Percentiles rank a stretch among this genome's conserved stretches.
Evolutionary conservation across 92 coral and sea anemone species (phyloP).

Genomic region (Plumapathes pennacea): DNA sequence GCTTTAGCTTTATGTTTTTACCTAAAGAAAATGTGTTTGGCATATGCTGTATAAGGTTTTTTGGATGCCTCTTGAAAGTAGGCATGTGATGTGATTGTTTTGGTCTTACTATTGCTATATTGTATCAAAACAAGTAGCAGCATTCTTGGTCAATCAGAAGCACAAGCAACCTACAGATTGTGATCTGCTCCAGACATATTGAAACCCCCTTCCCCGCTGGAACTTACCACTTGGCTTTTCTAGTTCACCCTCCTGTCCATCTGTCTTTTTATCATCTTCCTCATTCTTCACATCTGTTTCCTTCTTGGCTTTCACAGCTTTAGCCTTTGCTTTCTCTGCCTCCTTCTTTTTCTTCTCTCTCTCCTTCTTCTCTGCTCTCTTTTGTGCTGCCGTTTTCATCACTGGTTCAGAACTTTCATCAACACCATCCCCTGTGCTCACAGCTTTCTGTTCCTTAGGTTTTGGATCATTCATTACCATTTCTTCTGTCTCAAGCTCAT

Average conservation of each 20-base stretch:
- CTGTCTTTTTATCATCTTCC: conserved; percentile 3
- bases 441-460: conserved; percentile 26
- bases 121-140: too few species aligned
- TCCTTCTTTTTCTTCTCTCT: conserved; percentile 94
- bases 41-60: too few species aligned
- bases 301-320: conserved; percentile 54
- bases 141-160: too few species aligned
- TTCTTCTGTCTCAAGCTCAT: conserved; percentile 45
- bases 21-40: too few species aligned
- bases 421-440: conserved; percentile 4
- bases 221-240: neutral
- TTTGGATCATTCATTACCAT: conserved; percentile 27
- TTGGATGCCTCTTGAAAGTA: too few species aligned
- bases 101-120: too few species aligned
- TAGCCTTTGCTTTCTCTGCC: conserved; percentile 81
- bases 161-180: too few species aligned
- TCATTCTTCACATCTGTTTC: conserved; percentile 17
- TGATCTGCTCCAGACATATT: too few species aligned
- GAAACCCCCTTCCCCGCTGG: neutral
- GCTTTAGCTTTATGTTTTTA: too few species aligned
- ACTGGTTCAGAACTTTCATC: conserved; percentile 35
- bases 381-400: conserved; percentile 96
- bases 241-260: conserved; percentile 2
- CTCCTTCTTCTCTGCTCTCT: conserved; percentile 97
- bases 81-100: too few species aligned